phyloP scores from a whole-genome alignment of 1,140 invertebrate genomes.

The Cydia strobilella region DNA sequence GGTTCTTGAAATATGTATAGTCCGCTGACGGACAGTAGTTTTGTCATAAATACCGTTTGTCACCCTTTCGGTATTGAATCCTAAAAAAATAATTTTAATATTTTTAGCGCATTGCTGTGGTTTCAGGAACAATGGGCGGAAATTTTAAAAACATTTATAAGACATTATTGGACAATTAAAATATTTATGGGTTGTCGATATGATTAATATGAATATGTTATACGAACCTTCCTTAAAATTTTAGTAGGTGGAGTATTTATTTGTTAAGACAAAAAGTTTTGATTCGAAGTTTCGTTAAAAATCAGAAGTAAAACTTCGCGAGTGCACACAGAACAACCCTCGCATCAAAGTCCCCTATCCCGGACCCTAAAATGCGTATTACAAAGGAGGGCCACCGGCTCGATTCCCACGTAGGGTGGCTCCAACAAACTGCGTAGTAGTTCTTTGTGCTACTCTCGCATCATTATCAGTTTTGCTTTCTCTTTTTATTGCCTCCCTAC shows the following conservation, averaged over 20 bases:
- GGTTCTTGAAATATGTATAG: no score
- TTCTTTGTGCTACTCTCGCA: slow-evolving; percentile 28
- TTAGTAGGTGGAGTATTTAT: not conserved
- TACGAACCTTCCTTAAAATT: no score
- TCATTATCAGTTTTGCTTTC: slow-evolving; percentile 26
- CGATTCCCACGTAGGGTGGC: slow-evolving; percentile 29
- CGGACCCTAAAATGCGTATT: slow-evolving; percentile 26
- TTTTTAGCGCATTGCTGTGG: no score
- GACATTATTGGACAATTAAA: no score
- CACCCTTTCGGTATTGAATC: no score
- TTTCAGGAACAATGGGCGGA: no score
- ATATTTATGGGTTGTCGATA: no score
- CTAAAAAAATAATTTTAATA: no score
- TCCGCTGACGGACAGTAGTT: no score
- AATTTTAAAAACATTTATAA: no score
- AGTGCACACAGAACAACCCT: slow-evolving; percentile 12
- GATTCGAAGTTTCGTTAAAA: slow-evolving; percentile 12
- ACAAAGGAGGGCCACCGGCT: slow-evolving; percentile 28
- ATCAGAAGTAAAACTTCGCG: slow-evolving; percentile 1
- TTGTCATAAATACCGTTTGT: no score
- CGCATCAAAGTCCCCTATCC: slow-evolving; percentile 29
- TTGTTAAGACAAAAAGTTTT: not conserved
- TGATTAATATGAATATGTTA: no score
- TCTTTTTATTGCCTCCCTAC: slow-evolving; percentile 19
- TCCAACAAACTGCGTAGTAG: slow-evolving; percentile 27